Evolutionary conservation across 2,113 vertebrate genomes (phyloP).

Genomic region (Smithornis capensis): DNA sequence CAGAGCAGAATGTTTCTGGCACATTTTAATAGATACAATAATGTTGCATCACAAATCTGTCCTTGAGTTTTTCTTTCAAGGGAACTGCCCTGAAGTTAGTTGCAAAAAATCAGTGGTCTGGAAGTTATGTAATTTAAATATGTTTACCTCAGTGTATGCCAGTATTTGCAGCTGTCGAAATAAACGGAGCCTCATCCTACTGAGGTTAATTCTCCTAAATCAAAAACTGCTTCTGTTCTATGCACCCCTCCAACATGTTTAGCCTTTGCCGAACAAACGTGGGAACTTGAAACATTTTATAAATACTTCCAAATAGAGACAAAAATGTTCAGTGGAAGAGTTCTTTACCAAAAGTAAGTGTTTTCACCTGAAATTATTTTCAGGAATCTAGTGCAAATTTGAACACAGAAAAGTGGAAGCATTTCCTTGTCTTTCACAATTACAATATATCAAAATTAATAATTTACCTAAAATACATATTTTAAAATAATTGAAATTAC

Average conservation of each 20-base stretch:
- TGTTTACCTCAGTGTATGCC: conserved; percentile 53
- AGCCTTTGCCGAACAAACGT: background rate
- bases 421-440: background rate
- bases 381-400: background rate
- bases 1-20: conserved; percentile 8
- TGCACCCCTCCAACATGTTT: background rate
- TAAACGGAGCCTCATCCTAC: background rate
- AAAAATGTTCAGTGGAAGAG: background rate
- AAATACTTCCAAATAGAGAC: background rate
- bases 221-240: conserved; percentile 13
- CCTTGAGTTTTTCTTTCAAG: conserved; percentile 62
- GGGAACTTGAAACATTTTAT: background rate
- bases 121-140: conserved; percentile 64
- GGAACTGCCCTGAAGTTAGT: conserved; percentile 61
- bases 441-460: background rate
- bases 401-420: background rate
- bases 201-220: conserved; percentile 25
- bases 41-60: conserved; percentile 41
- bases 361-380: background rate
- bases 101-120: conserved; percentile 59
- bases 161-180: conserved; percentile 45
- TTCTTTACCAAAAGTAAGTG: background rate
- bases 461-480: background rate
- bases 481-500: background rate
- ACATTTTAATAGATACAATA: conserved; percentile 28